A percentile compares a stretch with the other conserved stretches of the same genome.
Evolutionary conservation across 2,113 vertebrate genomes (phyloP).

Genomic region (Melanerpes formicivorus): DNA sequence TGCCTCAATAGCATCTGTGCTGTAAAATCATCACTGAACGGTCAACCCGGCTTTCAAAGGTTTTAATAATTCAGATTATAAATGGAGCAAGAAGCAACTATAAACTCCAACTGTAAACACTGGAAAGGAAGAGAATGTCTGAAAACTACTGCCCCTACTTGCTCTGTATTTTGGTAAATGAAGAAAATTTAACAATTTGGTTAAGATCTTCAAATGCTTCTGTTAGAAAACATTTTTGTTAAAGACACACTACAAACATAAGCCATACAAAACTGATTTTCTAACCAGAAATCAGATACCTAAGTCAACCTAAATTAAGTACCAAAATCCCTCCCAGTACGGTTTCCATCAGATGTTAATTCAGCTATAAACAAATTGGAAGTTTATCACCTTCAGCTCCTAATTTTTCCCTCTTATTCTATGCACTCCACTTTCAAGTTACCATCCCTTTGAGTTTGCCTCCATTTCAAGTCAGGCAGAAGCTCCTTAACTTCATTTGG

Average conservation of each 20-base stretch:
- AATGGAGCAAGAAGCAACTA: background rate
- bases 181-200: background rate
- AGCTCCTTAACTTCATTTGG: background rate
- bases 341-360: background rate
- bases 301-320: background rate
- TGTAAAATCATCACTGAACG: background rate
- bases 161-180: background rate
- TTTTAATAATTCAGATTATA: background rate
- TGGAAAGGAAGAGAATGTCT: background rate
- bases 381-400: background rate
- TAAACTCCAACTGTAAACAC: background rate
- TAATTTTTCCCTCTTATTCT: background rate
- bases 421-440: background rate
- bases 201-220: background rate
- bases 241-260: background rate
- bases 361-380: background rate
- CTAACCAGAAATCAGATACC: background rate
- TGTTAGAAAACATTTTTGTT: background rate
- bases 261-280: background rate
- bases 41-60: background rate
- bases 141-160: accelerated
- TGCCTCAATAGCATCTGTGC: background rate
- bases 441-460: background rate
- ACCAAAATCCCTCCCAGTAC: background rate
- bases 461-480: background rate